Evolutionary conservation across 2,888 invertebrate genomes (phyloP).

Genomic region (Drosophila neoperkinsi): DNA sequence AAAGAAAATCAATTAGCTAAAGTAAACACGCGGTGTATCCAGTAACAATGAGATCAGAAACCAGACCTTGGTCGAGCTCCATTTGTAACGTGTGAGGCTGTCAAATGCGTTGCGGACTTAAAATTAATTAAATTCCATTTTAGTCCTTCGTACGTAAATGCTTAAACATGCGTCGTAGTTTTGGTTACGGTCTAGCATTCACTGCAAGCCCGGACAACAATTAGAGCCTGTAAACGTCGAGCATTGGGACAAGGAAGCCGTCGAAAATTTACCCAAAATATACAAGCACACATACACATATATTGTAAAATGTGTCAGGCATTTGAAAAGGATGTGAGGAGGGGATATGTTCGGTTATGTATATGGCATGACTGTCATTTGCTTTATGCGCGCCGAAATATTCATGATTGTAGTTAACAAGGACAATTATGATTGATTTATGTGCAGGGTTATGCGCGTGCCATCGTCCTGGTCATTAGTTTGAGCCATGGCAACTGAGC

Average conservation of each 20-base stretch:
- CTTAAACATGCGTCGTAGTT: constrained; percentile 12
- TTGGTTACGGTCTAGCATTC: constrained; percentile 39
- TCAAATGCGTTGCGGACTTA: constrained; percentile 56
- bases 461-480: constrained; percentile 56
- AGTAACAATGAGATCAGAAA: constrained; percentile 57
- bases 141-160: constrained; percentile 12
- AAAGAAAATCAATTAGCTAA: constrained; percentile 78
- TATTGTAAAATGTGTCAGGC: constrained; percentile 33
- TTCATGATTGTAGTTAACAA: constrained; percentile 81
- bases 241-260: constrained; percentile 20
- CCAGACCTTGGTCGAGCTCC: constrained; percentile 21
- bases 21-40: constrained; percentile 62
- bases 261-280: constrained; percentile 52
- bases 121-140: constrained; percentile 76
- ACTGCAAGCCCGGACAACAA: constrained; percentile 53
- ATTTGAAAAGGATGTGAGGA: constrained; percentile 15
- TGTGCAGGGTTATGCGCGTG: constrained; percentile 60
- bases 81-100: constrained; percentile 50
- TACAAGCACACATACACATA: constrained; percentile 20
- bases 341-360: constrained; percentile 47
- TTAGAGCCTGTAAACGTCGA: constrained; percentile 61
- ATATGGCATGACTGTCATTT: constrained; percentile 75
- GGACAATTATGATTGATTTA: constrained; percentile 81
- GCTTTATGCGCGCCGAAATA: constrained; percentile 79
- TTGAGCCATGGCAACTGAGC: constrained; percentile 35